Base-by-base conservation (phyloP, 2,797 vertebrate genomes). In the Coluber constrictor region DNA sequence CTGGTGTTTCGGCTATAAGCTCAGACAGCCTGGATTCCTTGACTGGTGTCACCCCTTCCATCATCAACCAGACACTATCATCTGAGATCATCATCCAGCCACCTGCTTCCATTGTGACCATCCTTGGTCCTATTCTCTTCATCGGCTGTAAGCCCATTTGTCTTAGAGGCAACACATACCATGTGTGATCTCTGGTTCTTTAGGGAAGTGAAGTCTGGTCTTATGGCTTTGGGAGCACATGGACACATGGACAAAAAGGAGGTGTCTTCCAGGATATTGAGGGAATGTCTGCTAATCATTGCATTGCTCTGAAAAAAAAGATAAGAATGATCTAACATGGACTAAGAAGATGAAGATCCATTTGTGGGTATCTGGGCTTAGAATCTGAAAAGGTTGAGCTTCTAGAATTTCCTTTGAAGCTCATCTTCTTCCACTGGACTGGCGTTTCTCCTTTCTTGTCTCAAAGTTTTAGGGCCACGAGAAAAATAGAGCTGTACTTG, bases 31-130 rank as follows among this genome's bases (percentile, higher is more conserved):
- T 90, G 0, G 89, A 90, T 10, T 47, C 43, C 12, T 13, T 90
- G 20, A 29, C 37, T 37, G 63, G 90, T 20, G 23, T 55, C 29
- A 4, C 3, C 1, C 63, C 56, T 29, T 60, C 43, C 0, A 9
- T 29, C 29, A 61, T 88, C 29, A 74, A 60, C 43, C n/a, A 93
- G 86, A 8, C 54, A 23, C 90, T 63, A 8, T 56, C 92, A 47
- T 0, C 15, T 0, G 43, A 93, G 5, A 2, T 37, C 1, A 5
- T 27, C 13, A 13, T 93, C 47, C 43, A 91, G 15, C 63, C 92
- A 47, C 1, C 86, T 0, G 0, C 92, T 4, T 0, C 0, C 1
- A 1, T 15, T 1, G 5, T 91, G 5, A 91, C 63, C 86, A 2
- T 88, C 43, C 63, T 86, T 54, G 86, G 63, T 0, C 1, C 90